Evolutionary conservation across 2,113 vertebrate genomes (phyloP), one percentile per base, ranked within the genome.

Genomic region (Podocnemis expansa): DNA sequence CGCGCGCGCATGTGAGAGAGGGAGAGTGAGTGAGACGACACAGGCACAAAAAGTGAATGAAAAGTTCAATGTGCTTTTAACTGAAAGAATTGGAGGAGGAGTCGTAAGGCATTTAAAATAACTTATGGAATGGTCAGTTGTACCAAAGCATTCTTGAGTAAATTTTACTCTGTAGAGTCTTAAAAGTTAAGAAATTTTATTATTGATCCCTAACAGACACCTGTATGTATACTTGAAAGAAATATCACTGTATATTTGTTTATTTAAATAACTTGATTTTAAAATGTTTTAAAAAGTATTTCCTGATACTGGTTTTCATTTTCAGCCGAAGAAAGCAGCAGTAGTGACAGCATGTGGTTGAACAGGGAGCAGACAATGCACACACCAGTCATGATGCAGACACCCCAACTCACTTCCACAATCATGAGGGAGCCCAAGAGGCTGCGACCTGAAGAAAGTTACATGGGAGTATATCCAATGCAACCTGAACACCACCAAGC

Each of bases 401-500:
- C 99, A 5, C 99, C 99, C 45, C 99, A 99, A 89, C 99, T 99
- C 89, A 99, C 99, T 92, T 99, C 99, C 95, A 99, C 99, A 6
- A 99, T 99, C 95, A 99, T 99, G 99, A 98, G 99, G 97, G 99
- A 99, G 88, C 98, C 99, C 45, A 99, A 99, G 98, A 98, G 99
- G 96, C 98, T 98, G 89, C 98, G 99, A 85, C 98, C 98, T 5
- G 99, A 99, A 67, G 99, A 99, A 95, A 99, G 97, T 97, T 99
- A 98, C 94, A 99, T 99, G 99, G 99, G 98, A 51, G 99, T 99
- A 78, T 99, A 99, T 97, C 98, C 99, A 70, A 98, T 99, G 98
- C 99, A 99, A 95, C 98, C 99, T 2, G 99, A 99, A 94, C 99
- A 99, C 97, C 99, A 99, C 97, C 99, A 99, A 97, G 98, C 99